Evolutionary conservation across 2,797 vertebrate species (phyloP), one percentile per base, ranked within the genome.

Genomic region (Gallinago nigripennis): DNA sequence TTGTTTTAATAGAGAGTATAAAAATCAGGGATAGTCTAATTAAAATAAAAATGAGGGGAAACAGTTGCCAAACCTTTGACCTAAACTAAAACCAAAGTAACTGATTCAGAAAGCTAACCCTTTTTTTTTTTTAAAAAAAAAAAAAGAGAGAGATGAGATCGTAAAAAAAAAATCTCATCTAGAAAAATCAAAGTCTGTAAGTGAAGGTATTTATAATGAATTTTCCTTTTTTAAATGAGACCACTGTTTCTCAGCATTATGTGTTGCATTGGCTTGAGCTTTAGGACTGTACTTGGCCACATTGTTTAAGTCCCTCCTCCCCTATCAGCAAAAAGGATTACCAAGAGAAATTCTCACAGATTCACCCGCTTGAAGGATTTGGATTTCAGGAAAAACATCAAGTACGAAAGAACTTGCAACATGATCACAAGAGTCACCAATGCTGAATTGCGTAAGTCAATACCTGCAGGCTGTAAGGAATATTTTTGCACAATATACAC

Each of bases 21-120:
- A 90, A 93, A 89, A 56, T 48, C 48, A 63, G 16, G 6, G 35
- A 54, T 25, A n/a, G 25, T 19, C 64, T 54, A 82, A 78, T 78
- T 83, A 85, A 75, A 95, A 85, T 60, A 63, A 86, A 94, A 90
- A 77, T n/a, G 11, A 70, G 56, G 4, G 35, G 54, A 88, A 92
- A 60, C 23, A n/a, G 16, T 66, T 88, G 58, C 30, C 71, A 87
- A 86, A 60, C 11, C 28, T 72, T 41, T 83, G 50, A 91, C 27
- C 16, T 16, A 66, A 61, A 10, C 24, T 88, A 63, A 96, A 91
- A 76, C 19, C 39, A 66, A 90, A 88, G 25, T 43, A 91, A 78
- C 35, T 27, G 24, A 70, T 70, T 60, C 43, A 86, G 72, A 35
- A 90, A 88, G 48, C 5, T 86, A 95, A 76, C 1, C 3, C 70